Percentiles rank a stretch among this genome's conserved stretches.
phyloP scores from a whole-genome alignment of 2,113 vertebrate species.

The Bos javanicus region DNA sequence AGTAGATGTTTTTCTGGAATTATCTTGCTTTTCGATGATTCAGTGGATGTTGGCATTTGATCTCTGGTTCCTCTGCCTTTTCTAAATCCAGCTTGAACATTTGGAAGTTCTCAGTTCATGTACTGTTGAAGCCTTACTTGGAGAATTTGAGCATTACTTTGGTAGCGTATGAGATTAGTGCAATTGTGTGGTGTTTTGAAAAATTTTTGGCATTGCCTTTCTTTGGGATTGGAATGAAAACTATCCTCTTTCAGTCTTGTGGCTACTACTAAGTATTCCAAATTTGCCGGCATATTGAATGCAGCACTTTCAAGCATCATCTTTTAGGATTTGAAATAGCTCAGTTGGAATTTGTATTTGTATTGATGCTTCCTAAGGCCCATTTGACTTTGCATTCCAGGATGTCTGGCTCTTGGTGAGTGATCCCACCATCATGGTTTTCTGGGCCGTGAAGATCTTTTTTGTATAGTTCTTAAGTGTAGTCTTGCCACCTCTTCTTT shows the following conservation, averaged over 20 bases:
- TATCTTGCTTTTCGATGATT: not conserved
- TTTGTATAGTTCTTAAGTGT: not conserved
- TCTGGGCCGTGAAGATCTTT: not conserved
- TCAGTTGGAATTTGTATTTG: not conserved
- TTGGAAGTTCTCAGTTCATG: not conserved
- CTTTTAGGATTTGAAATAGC: not conserved
- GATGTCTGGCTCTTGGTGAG: not conserved
- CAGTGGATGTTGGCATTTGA: not conserved
- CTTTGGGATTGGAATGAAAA: not conserved
- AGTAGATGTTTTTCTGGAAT: not conserved
- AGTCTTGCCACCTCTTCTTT: not conserved
- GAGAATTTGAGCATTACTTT: not conserved
- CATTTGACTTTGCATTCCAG: not conserved
- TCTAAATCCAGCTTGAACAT: not conserved
- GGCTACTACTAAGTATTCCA: not conserved
- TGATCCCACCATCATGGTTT: not conserved
- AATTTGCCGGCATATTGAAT: not conserved
- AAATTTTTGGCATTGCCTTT: not conserved
- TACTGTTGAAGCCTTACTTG: not conserved
- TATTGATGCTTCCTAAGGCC: not conserved
- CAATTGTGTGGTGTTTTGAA: not conserved
- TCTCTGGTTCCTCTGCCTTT: not conserved
- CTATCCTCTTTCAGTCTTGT: not conserved
- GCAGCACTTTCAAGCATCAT: not conserved
- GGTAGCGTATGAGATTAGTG: not conserved